These are phyloP conservation scores for Passer montanus DNA, from an alignment of 2,113 vertebrate species.

Conservation along the genomic window DNA sequence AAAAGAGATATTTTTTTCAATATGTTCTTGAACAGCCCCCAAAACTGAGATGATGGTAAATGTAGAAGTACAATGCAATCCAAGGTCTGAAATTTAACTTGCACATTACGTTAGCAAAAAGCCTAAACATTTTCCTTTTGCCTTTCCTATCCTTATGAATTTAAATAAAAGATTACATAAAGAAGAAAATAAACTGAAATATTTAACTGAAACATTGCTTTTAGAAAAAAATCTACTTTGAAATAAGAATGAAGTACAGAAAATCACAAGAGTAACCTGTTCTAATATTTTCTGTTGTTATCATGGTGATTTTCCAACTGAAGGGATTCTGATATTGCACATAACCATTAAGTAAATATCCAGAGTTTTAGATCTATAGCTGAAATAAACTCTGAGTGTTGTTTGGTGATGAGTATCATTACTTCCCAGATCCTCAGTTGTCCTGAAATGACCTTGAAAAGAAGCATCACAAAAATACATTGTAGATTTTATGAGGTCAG, in stretches of 20 bases:
- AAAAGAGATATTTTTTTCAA: background rate
- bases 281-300: background rate
- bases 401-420: background rate
- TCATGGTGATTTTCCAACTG: background rate
- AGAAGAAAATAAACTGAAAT: background rate
- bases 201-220: background rate
- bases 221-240: background rate
- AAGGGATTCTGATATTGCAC: conserved; percentile 25
- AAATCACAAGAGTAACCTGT: background rate
- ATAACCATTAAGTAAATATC: conserved; percentile 36
- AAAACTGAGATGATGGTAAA: background rate
- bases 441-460: conserved; percentile 70
- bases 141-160: background rate
- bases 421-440: conserved; percentile 10
- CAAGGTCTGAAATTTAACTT: background rate
- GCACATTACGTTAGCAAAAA: background rate
- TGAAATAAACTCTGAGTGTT: conserved; percentile 18
- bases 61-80: background rate
- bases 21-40: background rate
- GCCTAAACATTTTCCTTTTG: background rate
- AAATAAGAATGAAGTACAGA: background rate
- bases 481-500: conserved; percentile 50
- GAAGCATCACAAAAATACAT: conserved; percentile 1
- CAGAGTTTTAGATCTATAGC: background rate
- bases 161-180: background rate